These are phyloP conservation scores for Holotrichia oblita DNA, from an alignment of 1,140 invertebrate genomes.

Conservation along the genomic window DNA sequence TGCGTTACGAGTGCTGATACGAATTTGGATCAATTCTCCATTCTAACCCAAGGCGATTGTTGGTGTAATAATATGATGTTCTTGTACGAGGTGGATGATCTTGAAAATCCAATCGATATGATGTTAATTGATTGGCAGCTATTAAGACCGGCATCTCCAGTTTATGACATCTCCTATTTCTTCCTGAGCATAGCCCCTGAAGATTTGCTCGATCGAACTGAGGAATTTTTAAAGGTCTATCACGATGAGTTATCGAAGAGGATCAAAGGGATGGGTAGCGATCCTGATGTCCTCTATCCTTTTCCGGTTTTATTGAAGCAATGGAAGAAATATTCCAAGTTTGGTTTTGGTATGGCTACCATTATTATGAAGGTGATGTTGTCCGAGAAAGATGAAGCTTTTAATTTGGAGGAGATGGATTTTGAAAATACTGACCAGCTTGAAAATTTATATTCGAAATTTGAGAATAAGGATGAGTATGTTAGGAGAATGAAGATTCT, in stretches of 20 bases:
- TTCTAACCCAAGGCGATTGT: conserved; percentile 65
- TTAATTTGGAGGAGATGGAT: neutral
- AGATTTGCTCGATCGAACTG: conserved; percentile 62
- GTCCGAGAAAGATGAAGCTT: conserved; percentile 7
- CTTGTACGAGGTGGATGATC: conserved; percentile 59
- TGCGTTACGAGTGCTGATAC: conserved; percentile 1
- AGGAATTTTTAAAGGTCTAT: conserved; percentile 65
- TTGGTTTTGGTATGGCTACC: conserved; percentile 13
- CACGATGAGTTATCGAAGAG: conserved; percentile 61
- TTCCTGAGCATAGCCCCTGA: conserved; percentile 65
- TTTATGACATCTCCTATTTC: conserved; percentile 66
- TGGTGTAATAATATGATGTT: conserved; percentile 69
- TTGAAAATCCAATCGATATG: conserved; percentile 53
- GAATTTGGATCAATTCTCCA: conserved; percentile 48
- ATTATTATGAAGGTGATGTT: neutral
- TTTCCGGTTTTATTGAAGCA: conserved; percentile 60
- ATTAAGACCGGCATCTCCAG: conserved; percentile 64
- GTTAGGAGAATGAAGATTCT: neutral
- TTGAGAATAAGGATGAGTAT: neutral
- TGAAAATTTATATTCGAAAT: neutral
- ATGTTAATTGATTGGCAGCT: conserved; percentile 67
- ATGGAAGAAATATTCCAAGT: conserved; percentile 52
- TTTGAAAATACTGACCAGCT: neutral
- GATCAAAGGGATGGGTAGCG: conserved; percentile 55
- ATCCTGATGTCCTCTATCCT: conserved; percentile 62